phyloP scores from a whole-genome alignment of 2,888 invertebrate species.

The Ashinkailepas kermadecensis region DNA sequence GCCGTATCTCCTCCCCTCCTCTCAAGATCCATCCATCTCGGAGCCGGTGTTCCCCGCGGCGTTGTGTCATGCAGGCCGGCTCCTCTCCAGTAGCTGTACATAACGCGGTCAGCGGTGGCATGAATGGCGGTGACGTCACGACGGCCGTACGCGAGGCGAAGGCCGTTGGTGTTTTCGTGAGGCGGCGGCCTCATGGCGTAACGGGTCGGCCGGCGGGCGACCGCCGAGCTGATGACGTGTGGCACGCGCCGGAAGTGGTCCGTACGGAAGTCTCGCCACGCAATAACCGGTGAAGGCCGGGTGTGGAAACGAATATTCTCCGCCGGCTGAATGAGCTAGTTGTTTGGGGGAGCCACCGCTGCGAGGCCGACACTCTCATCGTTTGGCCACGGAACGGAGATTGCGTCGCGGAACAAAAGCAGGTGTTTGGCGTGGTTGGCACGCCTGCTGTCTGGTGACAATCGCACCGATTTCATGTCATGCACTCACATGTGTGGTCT shows the following conservation, averaged over 20 bases:
- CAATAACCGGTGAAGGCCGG: neutral
- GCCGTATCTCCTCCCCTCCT: no score
- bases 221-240: neutral
- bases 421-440: no score
- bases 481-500: no score
- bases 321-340: no score
- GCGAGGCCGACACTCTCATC: no score
- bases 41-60: neutral
- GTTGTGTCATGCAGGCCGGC: conserved; percentile 1
- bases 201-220: neutral
- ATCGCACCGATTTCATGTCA: no score
- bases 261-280: neutral
- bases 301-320: no score
- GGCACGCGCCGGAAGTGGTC: neutral
- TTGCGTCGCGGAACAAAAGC: no score
- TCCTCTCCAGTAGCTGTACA: neutral
- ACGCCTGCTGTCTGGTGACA: no score
- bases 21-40: neutral
- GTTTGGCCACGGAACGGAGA: no score
- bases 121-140: neutral
- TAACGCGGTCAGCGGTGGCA: neutral
- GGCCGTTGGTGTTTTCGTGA: conserved; percentile 1
- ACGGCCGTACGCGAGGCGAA: neutral
- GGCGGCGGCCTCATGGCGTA: neutral
- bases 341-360: no score